Evolutionary conservation across 2,113 vertebrate genomes (phyloP), one percentile per base, ranked within the genome.

Genomic region (Morone chrysops): DNA sequence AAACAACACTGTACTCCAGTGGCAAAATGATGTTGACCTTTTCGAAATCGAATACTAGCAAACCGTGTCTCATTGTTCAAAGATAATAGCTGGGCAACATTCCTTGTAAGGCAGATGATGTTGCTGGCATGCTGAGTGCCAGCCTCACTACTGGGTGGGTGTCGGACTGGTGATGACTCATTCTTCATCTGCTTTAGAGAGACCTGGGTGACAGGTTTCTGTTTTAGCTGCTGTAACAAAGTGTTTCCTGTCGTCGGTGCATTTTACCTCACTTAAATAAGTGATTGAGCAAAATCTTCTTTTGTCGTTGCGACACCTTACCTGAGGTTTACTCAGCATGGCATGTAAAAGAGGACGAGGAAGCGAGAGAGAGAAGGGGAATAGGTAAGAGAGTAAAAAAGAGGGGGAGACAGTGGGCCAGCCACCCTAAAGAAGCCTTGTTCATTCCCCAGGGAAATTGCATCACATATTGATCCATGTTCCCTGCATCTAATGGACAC

Each of bases 1-100:
- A 93, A 91, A 89, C 88, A 92, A 90, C 87, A 84, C 90, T 92
- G 90, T 90, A 91, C 88, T 89, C 84, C 75, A 70, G 76, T 87
- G 83, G 87, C 90, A 85, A 81, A 90, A 90, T 68, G 67, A 90
- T 89, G 90, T 88, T 94, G 91, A 94, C 93, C 93, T 94, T 93
- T 92, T 53, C 22, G 8, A 82, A 90, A 87, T 86, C 85, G 81
- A 89, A 81, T 63, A 83, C 83, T 56, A 83, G 86, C 88, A 88
- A 90, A 83, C 57, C 47, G 79, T 45, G 81, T 90, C 87, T 90
- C 85, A 82, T 87, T 91, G 92, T 91, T 90, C 86, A 85, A 83
- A 91, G 89, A 92, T 92, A 92, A 94, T 92, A 81, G 88, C 87
- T 18, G 81, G 82, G 87, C 69, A 89, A n/a, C 81, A 62, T 86